Percentiles rank a stretch among this genome's conserved stretches.
phyloP scores from a whole-genome alignment of 2,113 vertebrate genomes.

The Zosterops pallidus region DNA sequence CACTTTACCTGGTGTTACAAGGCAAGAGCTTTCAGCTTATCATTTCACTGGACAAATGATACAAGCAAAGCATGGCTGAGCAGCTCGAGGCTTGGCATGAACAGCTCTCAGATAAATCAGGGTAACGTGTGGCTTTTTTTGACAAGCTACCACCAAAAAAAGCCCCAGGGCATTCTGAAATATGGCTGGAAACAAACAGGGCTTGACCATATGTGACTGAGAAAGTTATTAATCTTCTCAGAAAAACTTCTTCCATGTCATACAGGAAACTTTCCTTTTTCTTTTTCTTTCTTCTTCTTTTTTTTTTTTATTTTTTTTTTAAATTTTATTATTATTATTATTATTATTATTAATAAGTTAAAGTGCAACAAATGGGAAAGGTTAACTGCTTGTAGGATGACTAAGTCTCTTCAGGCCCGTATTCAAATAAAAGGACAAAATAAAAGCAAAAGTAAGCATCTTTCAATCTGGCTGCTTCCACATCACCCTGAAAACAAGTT shows the following conservation, averaged over 20 bases:
- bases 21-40: constrained; percentile 28
- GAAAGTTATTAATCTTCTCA: constrained; percentile 51
- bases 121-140: constrained; percentile 46
- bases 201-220: constrained; percentile 15
- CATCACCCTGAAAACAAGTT: not conserved
- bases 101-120: constrained; percentile 23
- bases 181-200: constrained; percentile 35
- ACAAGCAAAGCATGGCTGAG: constrained; percentile 50
- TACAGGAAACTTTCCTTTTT: not conserved
- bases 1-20: not conserved
- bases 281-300: too few species aligned
- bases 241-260: constrained; percentile 14
- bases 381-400: not conserved
- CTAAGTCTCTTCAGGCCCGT: not conserved
- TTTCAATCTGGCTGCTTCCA: not conserved
- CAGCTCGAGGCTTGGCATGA: constrained; percentile 33
- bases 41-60: constrained; percentile 55
- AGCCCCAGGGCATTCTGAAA: constrained; percentile 36
- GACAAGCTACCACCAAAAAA: constrained; percentile 48
- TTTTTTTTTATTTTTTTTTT: too few species aligned
- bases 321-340: too few species aligned
- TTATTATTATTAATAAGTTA: constrained; percentile 9
- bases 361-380: not conserved
- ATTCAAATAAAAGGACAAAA: not conserved
- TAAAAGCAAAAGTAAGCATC: not conserved